Percentiles rank a stretch among this genome's conserved stretches.
These are phyloP conservation scores for Epinotia demarniana DNA, from an alignment of 2,888 invertebrate species.

Conservation along the genomic window DNA sequence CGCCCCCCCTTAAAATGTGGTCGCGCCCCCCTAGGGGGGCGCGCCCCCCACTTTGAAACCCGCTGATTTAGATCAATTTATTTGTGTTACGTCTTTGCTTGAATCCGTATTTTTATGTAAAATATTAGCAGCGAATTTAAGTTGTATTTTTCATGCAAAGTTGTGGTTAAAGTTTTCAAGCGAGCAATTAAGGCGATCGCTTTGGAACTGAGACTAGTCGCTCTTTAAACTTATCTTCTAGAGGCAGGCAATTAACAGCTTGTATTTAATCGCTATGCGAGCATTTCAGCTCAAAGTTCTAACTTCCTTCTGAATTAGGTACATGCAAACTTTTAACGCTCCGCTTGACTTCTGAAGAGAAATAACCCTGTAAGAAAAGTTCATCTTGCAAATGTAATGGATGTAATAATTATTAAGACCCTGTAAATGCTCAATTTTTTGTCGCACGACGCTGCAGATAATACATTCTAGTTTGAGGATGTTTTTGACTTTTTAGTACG, in stretches of 20 bases:
- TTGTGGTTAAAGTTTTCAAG: slow-evolving; percentile 5
- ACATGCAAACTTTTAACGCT: not conserved
- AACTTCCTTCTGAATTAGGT: not conserved
- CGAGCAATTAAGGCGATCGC: not conserved
- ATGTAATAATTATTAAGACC: too few species aligned
- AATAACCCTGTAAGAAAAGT: slow-evolving; percentile 1
- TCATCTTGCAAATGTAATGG: not conserved
- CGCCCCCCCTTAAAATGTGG: too few species aligned
- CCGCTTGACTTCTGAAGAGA: not conserved
- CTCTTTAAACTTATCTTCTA: slow-evolving; percentile 11
- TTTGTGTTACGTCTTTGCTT: too few species aligned
- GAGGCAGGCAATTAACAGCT: slow-evolving; percentile 8
- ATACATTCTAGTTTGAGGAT: too few species aligned
- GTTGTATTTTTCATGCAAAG: not conserved
- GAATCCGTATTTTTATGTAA: too few species aligned
- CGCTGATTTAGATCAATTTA: too few species aligned
- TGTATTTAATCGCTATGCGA: slow-evolving; percentile 8
- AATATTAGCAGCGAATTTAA: too few species aligned
- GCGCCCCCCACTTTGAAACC: too few species aligned
- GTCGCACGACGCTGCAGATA: not conserved
- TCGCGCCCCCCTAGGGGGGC: too few species aligned
- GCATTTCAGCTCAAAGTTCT: not conserved
- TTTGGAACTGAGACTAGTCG: not conserved
- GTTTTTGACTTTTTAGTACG: too few species aligned
- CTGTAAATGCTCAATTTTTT: not conserved